A percentile compares a stretch with the other conserved stretches of the same genome.
Conservation (phyloP, 2,113 vertebrate genomes). For the Apteryx mantelli region DNA sequence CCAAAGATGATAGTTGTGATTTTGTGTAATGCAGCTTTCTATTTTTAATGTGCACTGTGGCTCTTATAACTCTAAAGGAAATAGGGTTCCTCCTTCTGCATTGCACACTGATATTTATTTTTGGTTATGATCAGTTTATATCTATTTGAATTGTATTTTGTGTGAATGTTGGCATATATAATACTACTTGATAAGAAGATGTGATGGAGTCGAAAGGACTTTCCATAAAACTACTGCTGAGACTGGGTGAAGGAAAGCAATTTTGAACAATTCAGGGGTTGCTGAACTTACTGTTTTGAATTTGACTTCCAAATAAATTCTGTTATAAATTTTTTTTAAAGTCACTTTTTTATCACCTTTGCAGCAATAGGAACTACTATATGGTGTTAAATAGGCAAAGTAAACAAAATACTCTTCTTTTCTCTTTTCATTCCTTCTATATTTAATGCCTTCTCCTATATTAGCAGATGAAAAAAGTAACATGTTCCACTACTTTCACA, state of each 20-base stretch:
- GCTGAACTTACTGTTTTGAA: background rate
- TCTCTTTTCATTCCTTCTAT: background rate
- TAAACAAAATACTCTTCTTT: background rate
- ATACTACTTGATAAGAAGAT: background rate
- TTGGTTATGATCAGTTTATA: background rate
- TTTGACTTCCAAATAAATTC: background rate
- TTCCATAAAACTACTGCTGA: background rate
- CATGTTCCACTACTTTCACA: background rate
- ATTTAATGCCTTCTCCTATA: background rate
- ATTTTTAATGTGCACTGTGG: background rate
- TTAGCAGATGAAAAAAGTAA: background rate
- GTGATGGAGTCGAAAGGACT: background rate
- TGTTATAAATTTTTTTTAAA: no score
- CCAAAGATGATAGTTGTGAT: constrained; percentile 64
- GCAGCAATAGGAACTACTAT: background rate
- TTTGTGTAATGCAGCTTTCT: constrained; percentile 34
- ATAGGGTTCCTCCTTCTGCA: background rate
- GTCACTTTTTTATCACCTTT: background rate
- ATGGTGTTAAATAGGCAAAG: background rate
- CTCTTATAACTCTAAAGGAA: background rate
- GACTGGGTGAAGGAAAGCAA: background rate
- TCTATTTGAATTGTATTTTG: background rate
- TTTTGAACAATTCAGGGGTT: background rate
- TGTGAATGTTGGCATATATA: background rate
- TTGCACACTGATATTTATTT: constrained; percentile 9